Percentiles rank a stretch among this genome's conserved stretches.
These are phyloP conservation scores for Isaurus tuberculatus DNA, from an alignment of 92 coral and sea anemone species.

Conservation along the genomic window DNA sequence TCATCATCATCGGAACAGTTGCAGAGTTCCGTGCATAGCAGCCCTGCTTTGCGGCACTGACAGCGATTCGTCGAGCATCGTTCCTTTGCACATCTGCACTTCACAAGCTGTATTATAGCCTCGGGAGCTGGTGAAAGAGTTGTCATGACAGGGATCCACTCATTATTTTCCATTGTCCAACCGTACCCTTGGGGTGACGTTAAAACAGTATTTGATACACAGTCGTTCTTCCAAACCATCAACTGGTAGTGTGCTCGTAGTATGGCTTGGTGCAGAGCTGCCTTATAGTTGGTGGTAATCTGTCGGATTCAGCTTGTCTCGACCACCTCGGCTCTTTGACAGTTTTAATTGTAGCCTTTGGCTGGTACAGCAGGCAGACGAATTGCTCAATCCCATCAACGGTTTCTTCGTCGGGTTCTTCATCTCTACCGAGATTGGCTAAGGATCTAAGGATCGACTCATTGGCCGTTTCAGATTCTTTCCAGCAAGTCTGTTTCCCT, in stretches of 20 bases:
- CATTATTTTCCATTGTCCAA: conserved; percentile 3
- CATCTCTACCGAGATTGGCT: not conserved
- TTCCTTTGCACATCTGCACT: conserved; percentile 62
- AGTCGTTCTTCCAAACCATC: not conserved
- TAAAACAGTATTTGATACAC: not conserved
- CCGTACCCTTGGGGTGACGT: not conserved
- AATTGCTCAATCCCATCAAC: not conserved
- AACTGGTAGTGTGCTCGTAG: not conserved
- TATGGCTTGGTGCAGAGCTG: not conserved
- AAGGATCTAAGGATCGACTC: not conserved
- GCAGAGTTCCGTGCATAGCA: conserved; percentile 72
- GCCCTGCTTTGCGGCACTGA: conserved; percentile 43
- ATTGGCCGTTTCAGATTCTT: not conserved
- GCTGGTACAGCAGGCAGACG: not conserved
- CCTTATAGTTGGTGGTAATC: not conserved
- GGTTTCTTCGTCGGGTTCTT: not conserved
- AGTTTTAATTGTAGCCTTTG: not conserved
- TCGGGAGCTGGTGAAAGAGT: conserved; percentile 51
- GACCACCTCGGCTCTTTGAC: conserved; percentile 18
- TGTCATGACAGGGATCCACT: conserved; percentile 53
- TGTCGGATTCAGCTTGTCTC: conserved; percentile 35
- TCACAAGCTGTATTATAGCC: conserved; percentile 34
- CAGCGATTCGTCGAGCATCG: conserved; percentile 18
- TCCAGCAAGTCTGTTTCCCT: conserved; percentile 22
- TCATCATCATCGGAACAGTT: conserved; percentile 64